Evolutionary conservation across 2,113 vertebrate species (phyloP), one percentile per base, ranked within the genome.

Genomic region (Gasterosteus aculeatus): DNA sequence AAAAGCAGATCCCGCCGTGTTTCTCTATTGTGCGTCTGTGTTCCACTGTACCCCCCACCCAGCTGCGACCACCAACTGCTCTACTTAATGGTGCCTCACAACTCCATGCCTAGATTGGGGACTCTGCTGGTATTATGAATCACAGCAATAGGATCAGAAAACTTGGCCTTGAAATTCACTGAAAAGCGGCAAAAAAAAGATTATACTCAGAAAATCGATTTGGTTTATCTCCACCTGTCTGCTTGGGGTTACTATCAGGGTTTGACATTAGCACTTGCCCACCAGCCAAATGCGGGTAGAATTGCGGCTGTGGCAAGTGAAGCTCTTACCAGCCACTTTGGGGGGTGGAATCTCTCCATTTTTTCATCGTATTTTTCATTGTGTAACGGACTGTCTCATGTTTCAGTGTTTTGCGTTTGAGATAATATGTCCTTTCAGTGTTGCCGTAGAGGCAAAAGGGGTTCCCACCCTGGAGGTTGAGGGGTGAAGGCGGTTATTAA

Each of bases 151-250:
- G 31, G 38, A 58, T 54, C 0, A 7, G 38, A 66, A 57, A 47
- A 41, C 35, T 64, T 44, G 67, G 39, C 41, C 26, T 31, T 38
- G 33, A 11, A 72, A 35, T 46, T 78, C 74, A 76, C 15, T 11
- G 44, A 56, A 54, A 67, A 61, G 66, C 7, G 18, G 71, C 60
- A 76, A 53, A 82, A 77, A 33, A 0, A 3, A 57, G 31, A 62
- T 61, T 61, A 18, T 62, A 58, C 38, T 81, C 11, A 11, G 18
- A 10, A 38, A 53, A 77, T 11, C 57, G 56, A 80, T 22, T 31
- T 42, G 19, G 19, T 56, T 87, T 69, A 87, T 82, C 66, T 76
- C 58, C 74, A 69, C 63, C 29, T 72, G 44, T 44, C 47, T 53
- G 22, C 69, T 69, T 61, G 33, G 33, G 58, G 67, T 53, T 68